These are phyloP conservation scores for Mastomys natalensis DNA, from an alignment of 2,113 vertebrate genomes.

Conservation along the genomic window DNA sequence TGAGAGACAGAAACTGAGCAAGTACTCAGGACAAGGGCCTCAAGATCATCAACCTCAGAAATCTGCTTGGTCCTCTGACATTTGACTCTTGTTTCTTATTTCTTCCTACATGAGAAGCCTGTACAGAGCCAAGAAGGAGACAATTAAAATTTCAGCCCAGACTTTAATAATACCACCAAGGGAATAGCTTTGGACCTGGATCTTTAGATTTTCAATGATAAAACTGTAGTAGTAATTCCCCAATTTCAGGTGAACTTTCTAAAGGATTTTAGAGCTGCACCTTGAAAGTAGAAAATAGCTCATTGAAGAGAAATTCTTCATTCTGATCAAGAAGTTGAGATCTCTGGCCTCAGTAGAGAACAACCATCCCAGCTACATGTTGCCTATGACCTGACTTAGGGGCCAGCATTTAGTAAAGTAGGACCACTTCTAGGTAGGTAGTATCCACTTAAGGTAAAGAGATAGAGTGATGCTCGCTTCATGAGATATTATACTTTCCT, in stretches of 20 bases:
- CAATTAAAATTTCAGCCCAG: neutral
- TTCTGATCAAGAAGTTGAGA: neutral
- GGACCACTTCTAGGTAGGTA: neutral
- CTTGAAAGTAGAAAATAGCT: neutral
- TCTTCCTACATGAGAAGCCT: neutral
- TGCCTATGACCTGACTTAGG: no score
- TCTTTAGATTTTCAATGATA: neutral
- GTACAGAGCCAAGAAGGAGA: neutral
- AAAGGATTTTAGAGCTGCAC: neutral
- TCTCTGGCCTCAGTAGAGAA: neutral
- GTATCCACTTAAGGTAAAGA: neutral
- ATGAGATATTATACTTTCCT: neutral
- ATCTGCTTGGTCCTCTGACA: neutral
- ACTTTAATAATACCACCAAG: neutral
- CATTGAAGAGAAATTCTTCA: neutral
- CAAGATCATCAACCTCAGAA: neutral
- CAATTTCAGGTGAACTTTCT: neutral
- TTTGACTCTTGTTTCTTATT: neutral
- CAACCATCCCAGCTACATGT: no score
- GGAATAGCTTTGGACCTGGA: neutral
- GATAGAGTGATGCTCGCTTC: neutral
- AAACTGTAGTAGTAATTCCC: neutral
- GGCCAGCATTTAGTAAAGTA: neutral
- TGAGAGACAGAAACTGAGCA: neutral
- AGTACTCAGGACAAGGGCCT: neutral